phyloP scores from a whole-genome alignment of 2,888 invertebrate genomes.

The Molorchus minor region DNA sequence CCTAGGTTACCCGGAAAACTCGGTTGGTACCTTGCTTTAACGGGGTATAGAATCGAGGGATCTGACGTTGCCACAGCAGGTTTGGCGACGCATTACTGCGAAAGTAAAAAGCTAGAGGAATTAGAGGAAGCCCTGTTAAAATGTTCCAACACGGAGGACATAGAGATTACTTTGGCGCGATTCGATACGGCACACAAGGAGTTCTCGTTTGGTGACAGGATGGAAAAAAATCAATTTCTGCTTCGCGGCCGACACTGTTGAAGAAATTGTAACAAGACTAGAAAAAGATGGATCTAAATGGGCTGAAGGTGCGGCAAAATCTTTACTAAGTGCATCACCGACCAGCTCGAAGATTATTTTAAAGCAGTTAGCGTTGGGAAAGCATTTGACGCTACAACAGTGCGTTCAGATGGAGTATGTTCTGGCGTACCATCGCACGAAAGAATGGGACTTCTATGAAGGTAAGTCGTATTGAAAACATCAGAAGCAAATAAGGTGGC shows the following conservation, averaged over 20 bases:
- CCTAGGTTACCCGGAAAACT: constrained; percentile 85
- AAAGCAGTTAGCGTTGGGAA: constrained; percentile 79
- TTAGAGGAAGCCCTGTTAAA: constrained; percentile 72
- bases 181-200: constrained; percentile 67
- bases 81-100: constrained; percentile 90
- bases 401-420: constrained; percentile 92
- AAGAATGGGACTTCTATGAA: constrained; percentile 83
- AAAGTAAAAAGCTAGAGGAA: constrained; percentile 70
- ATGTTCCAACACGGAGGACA: constrained; percentile 63
- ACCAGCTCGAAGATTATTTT: constrained; percentile 90
- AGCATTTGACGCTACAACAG: constrained; percentile 72
- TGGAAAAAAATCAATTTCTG: constrained; percentile 80
- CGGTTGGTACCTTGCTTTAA: constrained; percentile 90
- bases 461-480: no score
- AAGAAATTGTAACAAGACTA: constrained; percentile 80
- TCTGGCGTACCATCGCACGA: constrained; percentile 72
- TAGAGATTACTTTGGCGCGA: constrained; percentile 69
- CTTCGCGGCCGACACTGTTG: constrained; percentile 79
- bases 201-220: constrained; percentile 74
- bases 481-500: no score
- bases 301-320: constrained; percentile 77
- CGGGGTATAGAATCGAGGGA: constrained; percentile 73
- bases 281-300: constrained; percentile 84
- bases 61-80: constrained; percentile 87
- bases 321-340: constrained; percentile 84